Base-by-base conservation (phyloP, 1,140 invertebrate species). In the Drosophila kepulauana region DNA sequence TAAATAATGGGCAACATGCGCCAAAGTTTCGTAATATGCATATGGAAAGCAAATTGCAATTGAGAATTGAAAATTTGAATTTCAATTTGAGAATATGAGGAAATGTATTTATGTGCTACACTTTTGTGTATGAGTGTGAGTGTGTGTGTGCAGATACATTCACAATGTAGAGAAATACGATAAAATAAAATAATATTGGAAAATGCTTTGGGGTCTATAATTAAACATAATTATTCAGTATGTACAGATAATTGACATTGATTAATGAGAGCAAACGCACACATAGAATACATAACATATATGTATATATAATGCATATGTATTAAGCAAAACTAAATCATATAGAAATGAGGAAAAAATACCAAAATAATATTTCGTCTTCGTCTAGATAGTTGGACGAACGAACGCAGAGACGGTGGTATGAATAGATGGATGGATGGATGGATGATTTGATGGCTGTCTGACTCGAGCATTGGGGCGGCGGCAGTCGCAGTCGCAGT, bases 161-260 rank as follows among this genome's bases (percentile, higher is more conserved):
- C 33, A 51, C 54, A 57, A n/a, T 49, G 41, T 66, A 30, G 45
- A 69, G 30, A 62, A 45, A 43, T 58, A 65, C 41, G 43, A 78
- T 67, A 67, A 63, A 67, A 81, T 78, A 79, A 71, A 74, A 81
- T 80, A 78, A 70, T 84, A 88, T 88, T 89, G 86, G 85, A 90
- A 88, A 89, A 90, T 89, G 78, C 86, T 85, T 81, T 52, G 73
- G 70, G 57, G 75, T 71, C 85, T 85, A 91, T 91, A 91, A 91
- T 91, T 91, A 91, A 91, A 76, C 84, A 88, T 88, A 91, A 91
- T 91, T 89, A 91, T 91, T 91, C 82, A 91, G 84, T 89, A 86
- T 84, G 85, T 90, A 90, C 85, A 89, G 81, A 82, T 88, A 91
- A 91, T 91, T 91, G 89, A 91, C 89, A 91, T 91, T 91, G 89